Evolutionary conservation across 1,140 invertebrate genomes (phyloP).

Genomic region (Brachionus manjavacas): DNA sequence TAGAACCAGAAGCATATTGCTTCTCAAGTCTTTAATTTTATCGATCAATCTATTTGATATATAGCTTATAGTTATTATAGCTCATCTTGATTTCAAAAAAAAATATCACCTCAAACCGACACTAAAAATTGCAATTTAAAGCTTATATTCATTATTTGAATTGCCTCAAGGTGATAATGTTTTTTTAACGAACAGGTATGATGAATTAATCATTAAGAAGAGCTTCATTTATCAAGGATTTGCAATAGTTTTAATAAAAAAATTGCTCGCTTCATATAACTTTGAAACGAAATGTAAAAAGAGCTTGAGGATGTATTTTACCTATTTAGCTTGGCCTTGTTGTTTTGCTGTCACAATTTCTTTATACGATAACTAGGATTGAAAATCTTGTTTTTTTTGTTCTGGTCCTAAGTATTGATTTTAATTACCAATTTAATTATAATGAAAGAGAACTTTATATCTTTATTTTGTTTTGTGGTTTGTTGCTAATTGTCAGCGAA

Average conservation of each 20-base stretch:
- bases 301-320: background rate
- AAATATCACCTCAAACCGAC: constrained; percentile 23
- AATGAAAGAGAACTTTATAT: constrained; percentile 2
- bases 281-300: background rate
- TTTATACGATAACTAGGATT: constrained; percentile 16
- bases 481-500: constrained; percentile 31
- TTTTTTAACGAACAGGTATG: background rate
- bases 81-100: background rate
- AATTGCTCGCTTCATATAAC: constrained; percentile 11
- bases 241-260: background rate
- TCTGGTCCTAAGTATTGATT: background rate
- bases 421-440: constrained; percentile 29
- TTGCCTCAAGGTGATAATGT: background rate
- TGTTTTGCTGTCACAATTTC: background rate
- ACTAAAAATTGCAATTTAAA: background rate
- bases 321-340: background rate
- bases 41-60: background rate
- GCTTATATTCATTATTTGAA: background rate
- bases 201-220: constrained; percentile 10
- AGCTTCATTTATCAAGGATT: background rate
- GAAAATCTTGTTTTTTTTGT: constrained; percentile 18
- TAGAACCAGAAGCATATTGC: background rate
- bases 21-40: background rate
- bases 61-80: constrained; percentile 19
- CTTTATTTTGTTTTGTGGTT: constrained; percentile 26